Percentiles rank a stretch among this genome's conserved stretches.
Evolutionary conservation across 1,140 invertebrate species (phyloP).

Genomic region (Battus philenor): DNA sequence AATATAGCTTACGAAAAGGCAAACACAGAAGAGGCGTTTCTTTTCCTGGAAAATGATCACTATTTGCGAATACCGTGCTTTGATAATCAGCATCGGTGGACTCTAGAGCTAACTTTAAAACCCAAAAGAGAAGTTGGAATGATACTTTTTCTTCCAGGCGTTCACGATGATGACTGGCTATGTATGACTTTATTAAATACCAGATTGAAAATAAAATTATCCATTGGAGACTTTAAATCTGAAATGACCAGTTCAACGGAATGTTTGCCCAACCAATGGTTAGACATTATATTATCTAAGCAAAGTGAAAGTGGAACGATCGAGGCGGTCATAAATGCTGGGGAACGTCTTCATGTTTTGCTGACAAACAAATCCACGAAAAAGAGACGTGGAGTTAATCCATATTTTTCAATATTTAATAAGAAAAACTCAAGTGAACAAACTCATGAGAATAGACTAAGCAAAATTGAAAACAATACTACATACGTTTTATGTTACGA

Average conservation of each 20-base stretch:
- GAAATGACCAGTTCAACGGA: conserved; percentile 47
- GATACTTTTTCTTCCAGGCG: conserved; percentile 41
- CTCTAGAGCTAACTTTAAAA: conserved; percentile 51
- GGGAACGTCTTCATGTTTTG: conserved; percentile 47
- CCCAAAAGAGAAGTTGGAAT: conserved; percentile 43
- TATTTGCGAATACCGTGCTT: conserved; percentile 58
- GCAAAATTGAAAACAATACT: conserved; percentile 1
- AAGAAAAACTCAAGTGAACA: too few relatives aligned
- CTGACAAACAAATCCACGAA: conserved; percentile 22
- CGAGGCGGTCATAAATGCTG: conserved; percentile 46
- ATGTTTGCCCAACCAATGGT: conserved; percentile 47
- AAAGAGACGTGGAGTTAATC: conserved; percentile 15
- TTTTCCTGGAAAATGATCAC: conserved; percentile 41
- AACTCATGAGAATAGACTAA: too few relatives aligned
- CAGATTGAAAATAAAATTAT: conserved; percentile 49
- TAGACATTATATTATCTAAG: conserved; percentile 46
- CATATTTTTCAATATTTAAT: conserved; percentile 1
- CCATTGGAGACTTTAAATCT: conserved; percentile 30
- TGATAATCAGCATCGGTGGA: conserved; percentile 42
- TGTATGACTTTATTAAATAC: conserved; percentile 43
- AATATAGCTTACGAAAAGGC: conserved; percentile 57
- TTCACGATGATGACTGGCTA: conserved; percentile 37
- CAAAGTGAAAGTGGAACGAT: conserved; percentile 42
- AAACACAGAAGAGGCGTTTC: conserved; percentile 46
- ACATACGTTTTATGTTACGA: conserved; percentile 33